Evolutionary conservation across 2,888 invertebrate species (phyloP).

Genomic region (Torymus tubicola): DNA sequence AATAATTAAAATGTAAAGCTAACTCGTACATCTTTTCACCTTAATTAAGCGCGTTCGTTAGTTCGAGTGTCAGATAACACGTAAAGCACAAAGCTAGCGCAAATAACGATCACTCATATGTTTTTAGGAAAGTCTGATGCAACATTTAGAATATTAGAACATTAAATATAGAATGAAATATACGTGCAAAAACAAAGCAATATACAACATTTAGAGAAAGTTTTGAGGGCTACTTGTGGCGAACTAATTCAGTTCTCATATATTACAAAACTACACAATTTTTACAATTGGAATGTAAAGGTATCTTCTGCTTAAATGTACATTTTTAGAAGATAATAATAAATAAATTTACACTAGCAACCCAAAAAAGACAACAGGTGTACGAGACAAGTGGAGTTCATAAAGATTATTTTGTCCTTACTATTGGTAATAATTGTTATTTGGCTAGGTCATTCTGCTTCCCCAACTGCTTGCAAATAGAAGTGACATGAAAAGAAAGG

Average conservation of each 20-base stretch:
- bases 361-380: conserved; percentile 24
- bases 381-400: conserved; percentile 27
- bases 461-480: conserved; percentile 75
- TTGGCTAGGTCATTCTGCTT: conserved; percentile 75
- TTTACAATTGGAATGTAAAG: not conserved
- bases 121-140: conserved; percentile 12
- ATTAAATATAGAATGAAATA: not conserved
- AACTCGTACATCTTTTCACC: too few relatives aligned
- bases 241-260: not conserved
- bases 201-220: conserved; percentile 18
- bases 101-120: conserved; percentile 52
- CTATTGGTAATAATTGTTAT: conserved; percentile 75
- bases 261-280: not conserved
- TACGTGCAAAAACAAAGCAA: conserved; percentile 41
- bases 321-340: too few relatives aligned
- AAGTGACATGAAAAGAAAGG: conserved; percentile 66
- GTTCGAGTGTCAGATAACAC: conserved; percentile 3
- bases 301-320: not conserved
- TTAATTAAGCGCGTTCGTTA: too few relatives aligned
- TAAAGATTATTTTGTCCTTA: conserved; percentile 67
- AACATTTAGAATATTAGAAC: not conserved
- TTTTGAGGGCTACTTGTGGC: conserved; percentile 25
- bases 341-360: conserved; percentile 12
- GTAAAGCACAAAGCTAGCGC: conserved; percentile 52
- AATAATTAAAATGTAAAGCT: too few relatives aligned